A percentile compares a stretch with the other conserved stretches of the same genome.
phyloP scores from a whole-genome alignment of 2,797 vertebrate species.

The Acanthurus tractus region DNA sequence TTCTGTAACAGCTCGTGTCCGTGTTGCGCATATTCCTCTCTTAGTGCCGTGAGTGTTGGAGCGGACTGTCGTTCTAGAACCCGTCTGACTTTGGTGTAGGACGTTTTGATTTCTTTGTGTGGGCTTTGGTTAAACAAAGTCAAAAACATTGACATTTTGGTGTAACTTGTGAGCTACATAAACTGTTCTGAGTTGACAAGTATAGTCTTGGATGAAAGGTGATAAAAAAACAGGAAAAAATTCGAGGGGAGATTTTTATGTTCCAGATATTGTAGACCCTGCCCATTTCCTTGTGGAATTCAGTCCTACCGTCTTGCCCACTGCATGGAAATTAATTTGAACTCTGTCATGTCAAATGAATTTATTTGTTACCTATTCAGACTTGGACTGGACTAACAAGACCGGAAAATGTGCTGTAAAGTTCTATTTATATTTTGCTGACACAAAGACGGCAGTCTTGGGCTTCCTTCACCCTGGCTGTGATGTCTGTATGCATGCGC shows the following conservation, averaged over 20 bases:
- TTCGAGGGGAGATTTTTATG: not conserved
- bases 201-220: not conserved
- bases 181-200: too few relatives aligned
- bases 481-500: not conserved
- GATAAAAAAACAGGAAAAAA: not conserved
- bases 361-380: not conserved
- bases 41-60: not conserved
- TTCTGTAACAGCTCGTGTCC: not conserved
- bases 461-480: too few relatives aligned
- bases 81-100: too few relatives aligned
- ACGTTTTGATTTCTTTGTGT: not conserved
- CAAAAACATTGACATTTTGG: too few relatives aligned
- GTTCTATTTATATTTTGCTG: too few relatives aligned
- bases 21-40: not conserved
- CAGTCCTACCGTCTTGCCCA: not conserved
- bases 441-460: not conserved
- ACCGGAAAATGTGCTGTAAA: not conserved
- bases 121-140: too few relatives aligned
- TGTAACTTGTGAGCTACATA: too few relatives aligned
- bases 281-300: slow-evolving; percentile 20
- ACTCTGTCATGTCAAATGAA: not conserved
- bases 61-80: too few relatives aligned
- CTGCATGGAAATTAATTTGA: not conserved
- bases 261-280: not conserved
- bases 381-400: not conserved